Evolutionary conservation across 1,140 invertebrate genomes (phyloP), one percentile per base, ranked within the genome.

Genomic region (Latrodectus geometricus): DNA sequence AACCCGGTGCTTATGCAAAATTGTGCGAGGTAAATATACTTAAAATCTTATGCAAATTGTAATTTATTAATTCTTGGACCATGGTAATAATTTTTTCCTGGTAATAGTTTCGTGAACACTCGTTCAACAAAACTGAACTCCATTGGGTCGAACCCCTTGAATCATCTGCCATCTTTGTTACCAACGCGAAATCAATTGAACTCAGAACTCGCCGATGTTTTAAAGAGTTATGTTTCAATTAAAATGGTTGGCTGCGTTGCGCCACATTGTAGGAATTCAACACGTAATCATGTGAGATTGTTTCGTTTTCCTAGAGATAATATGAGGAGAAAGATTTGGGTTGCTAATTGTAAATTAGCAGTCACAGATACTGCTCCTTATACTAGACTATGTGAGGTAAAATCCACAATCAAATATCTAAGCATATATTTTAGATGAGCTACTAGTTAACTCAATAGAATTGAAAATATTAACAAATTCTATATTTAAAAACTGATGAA

Each of bases 1-100:
- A 86, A 77, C 83, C 83, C 9, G 83, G 83, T 0, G 61, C 83
- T 72, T 86, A 77, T 50, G 83, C 74, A 12, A 86, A 86, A 72
- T 61, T 86, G 12, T 86, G 83, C 9, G 83, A 86, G 54, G 83
- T 86, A 56, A 61, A 49, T 70, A 75, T 17, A n/a, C 20, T 11
- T 56, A 14, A 21, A 54, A 12, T 76, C 12, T 56, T 61, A 15
- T 76, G 7, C 21, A 21, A 3, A 23, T 20, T 14, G 20, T n/a
- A 4, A 76, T 12, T 15, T 56, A 7, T 11, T 56, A 20, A 54
- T 76, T 76, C 23, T 23, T 54, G 11, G 20, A 8, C 8, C n/a
- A 14, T 35, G 17, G 66, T 23, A 9, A 23, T 12, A 9, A 23
- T 9, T 20, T 9, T 21, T 14, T 14, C 23, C 8, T 23, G 9